phyloP scores from a whole-genome alignment of 2,113 vertebrate genomes.

The Chunga burmeisteri region DNA sequence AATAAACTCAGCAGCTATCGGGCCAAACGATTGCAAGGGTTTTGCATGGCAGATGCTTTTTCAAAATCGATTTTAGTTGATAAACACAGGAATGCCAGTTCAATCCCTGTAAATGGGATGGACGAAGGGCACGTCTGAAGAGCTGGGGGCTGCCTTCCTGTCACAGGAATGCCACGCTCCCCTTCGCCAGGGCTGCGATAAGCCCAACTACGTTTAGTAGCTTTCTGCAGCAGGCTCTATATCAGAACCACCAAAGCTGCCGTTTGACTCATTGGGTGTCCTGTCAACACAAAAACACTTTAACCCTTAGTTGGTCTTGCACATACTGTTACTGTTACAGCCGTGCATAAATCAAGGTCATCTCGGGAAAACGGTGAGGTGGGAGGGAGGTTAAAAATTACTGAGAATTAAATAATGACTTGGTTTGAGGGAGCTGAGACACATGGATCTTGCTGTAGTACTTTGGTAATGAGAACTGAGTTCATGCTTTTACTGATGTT shows the following conservation, averaged over 20 bases:
- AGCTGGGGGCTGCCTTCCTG: constrained; percentile 34
- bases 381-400: not conserved
- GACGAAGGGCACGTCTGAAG: constrained; percentile 51
- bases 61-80: constrained; percentile 10
- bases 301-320: not conserved
- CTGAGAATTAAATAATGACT: not conserved
- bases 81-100: not conserved
- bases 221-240: constrained; percentile 8
- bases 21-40: not conserved
- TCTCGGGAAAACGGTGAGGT: not conserved
- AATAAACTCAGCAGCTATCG: not conserved
- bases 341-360: not conserved
- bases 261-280: constrained; percentile 48
- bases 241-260: constrained; percentile 31
- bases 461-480: not conserved
- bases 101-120: not conserved
- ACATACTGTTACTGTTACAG: not conserved
- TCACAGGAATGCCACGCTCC: constrained; percentile 68
- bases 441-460: not conserved
- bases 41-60: not conserved
- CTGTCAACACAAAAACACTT: constrained; percentile 57
- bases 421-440: not conserved
- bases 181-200: constrained; percentile 45
- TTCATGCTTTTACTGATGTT: not conserved
- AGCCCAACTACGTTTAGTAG: constrained; percentile 41